A percentile compares a stretch with the other conserved stretches of the same genome.
phyloP scores from a whole-genome alignment of 2,113 vertebrate species.

The Felis catus region DNA sequence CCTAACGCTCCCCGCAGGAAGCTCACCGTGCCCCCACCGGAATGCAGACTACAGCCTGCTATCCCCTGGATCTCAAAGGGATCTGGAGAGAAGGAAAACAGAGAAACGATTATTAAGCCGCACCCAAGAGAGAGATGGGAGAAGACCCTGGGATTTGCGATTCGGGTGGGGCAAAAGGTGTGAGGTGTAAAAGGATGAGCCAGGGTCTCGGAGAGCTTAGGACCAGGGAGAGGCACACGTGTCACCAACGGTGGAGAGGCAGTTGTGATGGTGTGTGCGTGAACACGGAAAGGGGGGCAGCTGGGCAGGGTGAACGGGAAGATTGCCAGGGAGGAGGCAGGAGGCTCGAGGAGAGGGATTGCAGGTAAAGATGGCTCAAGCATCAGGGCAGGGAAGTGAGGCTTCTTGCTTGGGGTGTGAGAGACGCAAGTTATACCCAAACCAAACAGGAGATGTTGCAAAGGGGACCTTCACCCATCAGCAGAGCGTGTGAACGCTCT shows the following conservation, averaged over 20 bases:
- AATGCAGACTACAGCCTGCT: not conserved
- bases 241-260: rapidly evolving
- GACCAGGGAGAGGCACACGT: rapidly evolving
- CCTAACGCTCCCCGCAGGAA: slow-evolving; percentile 24
- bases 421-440: not conserved
- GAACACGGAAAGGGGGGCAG: not conserved
- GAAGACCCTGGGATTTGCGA: too few species aligned
- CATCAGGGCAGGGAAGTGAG: not conserved
- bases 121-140: not conserved
- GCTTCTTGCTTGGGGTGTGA: not conserved
- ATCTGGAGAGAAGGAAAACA: not conserved
- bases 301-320: not conserved
- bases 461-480: not conserved
- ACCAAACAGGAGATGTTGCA: too few species aligned
- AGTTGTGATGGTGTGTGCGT: too few species aligned
- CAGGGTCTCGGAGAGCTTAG: not conserved
- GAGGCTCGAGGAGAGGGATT: not conserved
- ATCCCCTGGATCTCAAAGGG: slow-evolving; percentile 37
- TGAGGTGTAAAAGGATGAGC: not conserved
- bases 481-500: too few species aligned
- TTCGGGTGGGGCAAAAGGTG: not conserved
- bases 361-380: not conserved
- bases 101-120: not conserved
- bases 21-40: not conserved
- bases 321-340: too few species aligned